These are phyloP conservation scores for Corythoichthys haematopterus DNA, from an alignment of 2,113 vertebrate species.

Conservation along the genomic window DNA sequence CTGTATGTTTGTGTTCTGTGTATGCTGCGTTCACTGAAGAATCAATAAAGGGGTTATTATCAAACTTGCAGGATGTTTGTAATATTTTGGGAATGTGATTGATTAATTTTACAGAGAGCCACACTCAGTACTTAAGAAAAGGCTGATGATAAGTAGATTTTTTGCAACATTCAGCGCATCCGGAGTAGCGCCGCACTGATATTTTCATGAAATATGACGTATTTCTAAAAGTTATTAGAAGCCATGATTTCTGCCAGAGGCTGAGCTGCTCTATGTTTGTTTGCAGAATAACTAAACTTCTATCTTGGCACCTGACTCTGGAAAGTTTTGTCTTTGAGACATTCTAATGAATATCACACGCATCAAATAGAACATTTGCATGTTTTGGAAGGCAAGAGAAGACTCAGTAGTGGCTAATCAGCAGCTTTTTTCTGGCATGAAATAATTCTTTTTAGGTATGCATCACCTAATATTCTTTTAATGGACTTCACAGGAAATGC, in stretches of 20 bases:
- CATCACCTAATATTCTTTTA: slow-evolving; percentile 59
- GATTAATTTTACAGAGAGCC: too few relatives aligned
- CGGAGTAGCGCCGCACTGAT: too few relatives aligned
- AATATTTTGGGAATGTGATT: too few relatives aligned
- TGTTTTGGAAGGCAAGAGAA: slow-evolving; percentile 14
- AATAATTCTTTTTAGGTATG: slow-evolving; percentile 25
- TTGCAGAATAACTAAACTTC: neutral
- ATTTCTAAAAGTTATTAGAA: neutral
- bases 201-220: neutral
- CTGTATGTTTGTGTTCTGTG: too few relatives aligned
- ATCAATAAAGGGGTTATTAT: too few relatives aligned
- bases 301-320: slow-evolving; percentile 28
- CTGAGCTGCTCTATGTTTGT: slow-evolving; percentile 7
- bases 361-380: slow-evolving; percentile 23
- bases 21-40: too few relatives aligned
- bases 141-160: too few relatives aligned
- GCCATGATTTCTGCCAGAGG: neutral
- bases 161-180: too few relatives aligned
- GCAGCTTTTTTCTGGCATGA: slow-evolving; percentile 21
- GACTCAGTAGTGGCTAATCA: slow-evolving; percentile 36
- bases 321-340: slow-evolving; percentile 31
- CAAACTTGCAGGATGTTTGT: too few relatives aligned
- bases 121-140: too few relatives aligned
- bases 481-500: slow-evolving; percentile 60
- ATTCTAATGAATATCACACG: slow-evolving; percentile 26